A percentile compares a stretch with the other conserved stretches of the same genome.
Conservation (phyloP, 2,113 vertebrate species). For the Chamaetylas fuelleborni region DNA sequence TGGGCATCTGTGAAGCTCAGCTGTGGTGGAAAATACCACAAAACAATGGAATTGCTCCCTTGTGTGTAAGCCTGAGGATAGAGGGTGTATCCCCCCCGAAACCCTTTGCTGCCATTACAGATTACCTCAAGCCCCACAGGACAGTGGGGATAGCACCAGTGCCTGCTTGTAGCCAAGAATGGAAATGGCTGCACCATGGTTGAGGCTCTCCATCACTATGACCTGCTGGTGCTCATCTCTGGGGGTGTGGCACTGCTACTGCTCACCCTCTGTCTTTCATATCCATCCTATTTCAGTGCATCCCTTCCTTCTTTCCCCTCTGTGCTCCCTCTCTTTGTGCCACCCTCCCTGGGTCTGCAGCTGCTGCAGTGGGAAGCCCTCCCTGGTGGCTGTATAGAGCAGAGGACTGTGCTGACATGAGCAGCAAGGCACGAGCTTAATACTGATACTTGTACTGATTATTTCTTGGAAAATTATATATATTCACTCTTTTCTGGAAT, state of each 20-base stretch:
- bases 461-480: not conserved
- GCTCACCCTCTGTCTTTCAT: not conserved
- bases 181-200: not conserved
- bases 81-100: not conserved
- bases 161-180: not conserved
- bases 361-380: not conserved
- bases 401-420: not conserved
- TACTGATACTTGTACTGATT: not conserved
- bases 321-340: not conserved
- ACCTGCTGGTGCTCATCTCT: not conserved
- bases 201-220: accelerated
- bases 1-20: slow-evolving; percentile 1
- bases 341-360: not conserved
- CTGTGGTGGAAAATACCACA: not conserved
- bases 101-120: not conserved
- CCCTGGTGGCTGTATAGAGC: not conserved
- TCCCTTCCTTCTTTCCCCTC: not conserved
- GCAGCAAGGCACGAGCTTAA: not conserved
- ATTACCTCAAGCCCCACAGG: not conserved
- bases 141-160: not conserved
- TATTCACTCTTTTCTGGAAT: not conserved
- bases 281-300: not conserved
- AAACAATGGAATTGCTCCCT: not conserved
- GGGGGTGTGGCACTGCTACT: not conserved
- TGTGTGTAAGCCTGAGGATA: not conserved